Evolutionary conservation across 2,113 vertebrate genomes (phyloP), one percentile per base, ranked within the genome.

Genomic region (Triplophysa dalaica): DNA sequence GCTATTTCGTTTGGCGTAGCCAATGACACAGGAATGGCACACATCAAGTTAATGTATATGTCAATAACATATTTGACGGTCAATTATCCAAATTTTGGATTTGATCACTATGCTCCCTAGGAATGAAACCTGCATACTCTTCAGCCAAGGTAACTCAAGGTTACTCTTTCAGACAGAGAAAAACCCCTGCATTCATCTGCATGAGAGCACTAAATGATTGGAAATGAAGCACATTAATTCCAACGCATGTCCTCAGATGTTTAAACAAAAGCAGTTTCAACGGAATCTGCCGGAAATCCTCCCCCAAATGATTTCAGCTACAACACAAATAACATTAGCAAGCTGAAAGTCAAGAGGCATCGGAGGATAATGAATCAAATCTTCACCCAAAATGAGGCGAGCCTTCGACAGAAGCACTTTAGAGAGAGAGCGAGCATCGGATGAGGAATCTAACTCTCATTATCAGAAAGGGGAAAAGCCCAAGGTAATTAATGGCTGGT

Each of bases 401-500:
- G 70, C 54, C 41, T 60, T 73, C 54, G 21, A 21, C 54, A 73
- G 54, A 73, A 73, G 70, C 54, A 61, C 72, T 62, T 21, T 1
- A 19, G 60, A 72, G 60, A 64, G 43, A 9, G 43, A 65, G 69
- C 21, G 78, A 38, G 33, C 54, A 66, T 74, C 52, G 22, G 54
- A 83, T 41, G 29, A 12, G 62, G 70, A 74, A 60, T 38, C 70
- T 80, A 56, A 45, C 84, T 89, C 76, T 90, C 89, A 91, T 89
- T 89, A 92, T 85, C 89, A 90, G 91, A 91, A 85, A 77, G 19
- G 54, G 83, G 83, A 85, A 87, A 90, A 87, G 87, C 89, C 90
- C 90, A 85, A 82, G 88, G 91, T 92, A 92, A 91, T 93, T 91
- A 92, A 92, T 89, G 90, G 88, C 87, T 88, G 89, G 86, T 79